Evolutionary conservation across 2,113 vertebrate genomes (phyloP).

Genomic region (Tupaia chinensis): DNA sequence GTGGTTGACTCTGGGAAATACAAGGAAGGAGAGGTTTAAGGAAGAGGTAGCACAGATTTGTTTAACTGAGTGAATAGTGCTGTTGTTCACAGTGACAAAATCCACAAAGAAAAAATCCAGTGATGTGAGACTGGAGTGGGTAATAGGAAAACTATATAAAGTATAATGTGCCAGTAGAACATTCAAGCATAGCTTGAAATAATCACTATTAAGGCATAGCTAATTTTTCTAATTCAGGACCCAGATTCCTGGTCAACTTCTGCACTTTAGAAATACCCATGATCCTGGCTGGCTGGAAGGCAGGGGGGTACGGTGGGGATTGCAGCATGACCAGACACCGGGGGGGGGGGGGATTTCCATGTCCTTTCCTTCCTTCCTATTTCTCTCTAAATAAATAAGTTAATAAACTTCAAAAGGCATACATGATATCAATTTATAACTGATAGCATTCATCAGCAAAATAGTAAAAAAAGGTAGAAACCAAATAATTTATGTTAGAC

Average conservation of each 20-base stretch:
- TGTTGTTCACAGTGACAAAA: not conserved
- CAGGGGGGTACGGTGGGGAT: too few relatives aligned
- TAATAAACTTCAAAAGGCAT: not conserved
- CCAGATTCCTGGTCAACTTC: too few relatives aligned
- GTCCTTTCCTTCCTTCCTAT: too few relatives aligned
- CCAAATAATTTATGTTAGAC: constrained; percentile 7
- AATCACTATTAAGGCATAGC: not conserved
- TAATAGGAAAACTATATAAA: not conserved
- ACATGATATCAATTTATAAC: not conserved
- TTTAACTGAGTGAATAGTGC: not conserved
- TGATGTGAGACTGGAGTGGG: not conserved
- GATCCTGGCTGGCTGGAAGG: too few relatives aligned
- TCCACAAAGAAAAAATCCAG: not conserved
- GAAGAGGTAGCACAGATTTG: not conserved
- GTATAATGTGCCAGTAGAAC: not conserved
- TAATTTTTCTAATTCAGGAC: too few relatives aligned
- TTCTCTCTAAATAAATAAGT: too few relatives aligned
- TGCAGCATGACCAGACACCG: too few relatives aligned
- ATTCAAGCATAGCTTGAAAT: not conserved
- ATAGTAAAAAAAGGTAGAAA: not conserved
- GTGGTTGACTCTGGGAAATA: not conserved
- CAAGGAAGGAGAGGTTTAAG: not conserved
- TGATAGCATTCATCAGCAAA: constrained; percentile 28
- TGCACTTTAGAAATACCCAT: too few relatives aligned
- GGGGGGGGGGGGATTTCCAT: too few relatives aligned